Evolutionary conservation across 2,888 invertebrate species (phyloP).

Genomic region (Cheilosia urbana): DNA sequence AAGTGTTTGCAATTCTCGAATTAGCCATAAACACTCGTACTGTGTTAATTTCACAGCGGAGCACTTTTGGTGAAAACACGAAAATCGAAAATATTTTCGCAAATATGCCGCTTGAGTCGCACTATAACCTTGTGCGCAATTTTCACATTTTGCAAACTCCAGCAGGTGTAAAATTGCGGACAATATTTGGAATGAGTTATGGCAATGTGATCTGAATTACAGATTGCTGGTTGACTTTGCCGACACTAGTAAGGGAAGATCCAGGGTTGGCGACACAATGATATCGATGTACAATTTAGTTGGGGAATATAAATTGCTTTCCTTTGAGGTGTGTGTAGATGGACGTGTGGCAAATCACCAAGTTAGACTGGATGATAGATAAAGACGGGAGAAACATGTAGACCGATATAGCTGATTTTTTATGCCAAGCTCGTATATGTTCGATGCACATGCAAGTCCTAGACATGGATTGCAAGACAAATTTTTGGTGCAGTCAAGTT

Average conservation of each 20-base stretch:
- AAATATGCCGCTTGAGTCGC: not conserved
- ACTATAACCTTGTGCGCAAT: constrained; percentile 17
- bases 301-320: constrained; percentile 9
- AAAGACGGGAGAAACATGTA: too few species aligned
- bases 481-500: too few species aligned
- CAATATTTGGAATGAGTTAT: constrained; percentile 24
- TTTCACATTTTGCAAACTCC: not conserved
- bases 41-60: too few species aligned
- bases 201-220: constrained; percentile 42
- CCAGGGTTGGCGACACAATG: not conserved
- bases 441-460: too few species aligned
- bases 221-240: constrained; percentile 37
- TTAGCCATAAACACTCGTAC: too few species aligned
- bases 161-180: constrained; percentile 1
- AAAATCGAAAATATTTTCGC: too few species aligned
- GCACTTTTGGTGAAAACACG: too few species aligned
- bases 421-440: too few species aligned
- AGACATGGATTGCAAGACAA: too few species aligned
- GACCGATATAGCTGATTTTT: too few species aligned
- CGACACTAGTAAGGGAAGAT: not conserved
- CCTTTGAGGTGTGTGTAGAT: not conserved
- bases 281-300: not conserved
- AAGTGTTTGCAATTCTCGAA: too few species aligned
- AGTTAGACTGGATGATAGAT: not conserved
- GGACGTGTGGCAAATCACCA: not conserved